phyloP scores from a whole-genome alignment of 2,797 vertebrate genomes.

The Prionace glauca region DNA sequence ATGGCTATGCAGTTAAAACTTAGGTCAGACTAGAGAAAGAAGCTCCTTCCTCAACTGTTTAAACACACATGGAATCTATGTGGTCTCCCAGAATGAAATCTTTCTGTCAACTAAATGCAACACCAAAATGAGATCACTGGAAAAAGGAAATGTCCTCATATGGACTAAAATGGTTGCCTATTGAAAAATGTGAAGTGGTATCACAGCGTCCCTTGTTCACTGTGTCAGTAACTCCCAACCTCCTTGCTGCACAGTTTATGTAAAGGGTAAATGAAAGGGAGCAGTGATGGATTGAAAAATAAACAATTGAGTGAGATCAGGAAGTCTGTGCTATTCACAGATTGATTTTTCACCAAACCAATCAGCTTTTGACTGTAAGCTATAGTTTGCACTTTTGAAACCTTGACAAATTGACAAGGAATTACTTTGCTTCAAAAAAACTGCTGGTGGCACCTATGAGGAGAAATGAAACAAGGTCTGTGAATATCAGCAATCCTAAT shows the following conservation, averaged over 20 bases:
- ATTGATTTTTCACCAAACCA: neutral
- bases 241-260: neutral
- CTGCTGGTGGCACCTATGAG: neutral
- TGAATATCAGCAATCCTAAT: neutral
- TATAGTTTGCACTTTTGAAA: neutral
- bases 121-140: neutral
- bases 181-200: neutral
- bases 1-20: neutral
- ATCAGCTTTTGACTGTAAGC: neutral
- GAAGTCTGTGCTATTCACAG: neutral
- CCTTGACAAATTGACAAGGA: neutral
- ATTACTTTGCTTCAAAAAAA: neutral
- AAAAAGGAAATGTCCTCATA: slow-evolving; percentile 13
- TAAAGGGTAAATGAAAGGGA: neutral
- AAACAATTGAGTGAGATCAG: slow-evolving; percentile 5
- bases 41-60: neutral
- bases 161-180: slow-evolving; percentile 2
- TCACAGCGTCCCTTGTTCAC: slow-evolving; percentile 27
- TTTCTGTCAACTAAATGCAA: neutral
- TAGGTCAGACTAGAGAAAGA: neutral
- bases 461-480: neutral
- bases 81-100: slow-evolving; percentile 18
- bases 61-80: neutral
- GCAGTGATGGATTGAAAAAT: slow-evolving; percentile 17
- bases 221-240: neutral